A percentile compares a stretch with the other conserved stretches of the same genome.
Evolutionary conservation across 1,140 invertebrate species (phyloP).

Genomic region (Brachionus koreanus): DNA sequence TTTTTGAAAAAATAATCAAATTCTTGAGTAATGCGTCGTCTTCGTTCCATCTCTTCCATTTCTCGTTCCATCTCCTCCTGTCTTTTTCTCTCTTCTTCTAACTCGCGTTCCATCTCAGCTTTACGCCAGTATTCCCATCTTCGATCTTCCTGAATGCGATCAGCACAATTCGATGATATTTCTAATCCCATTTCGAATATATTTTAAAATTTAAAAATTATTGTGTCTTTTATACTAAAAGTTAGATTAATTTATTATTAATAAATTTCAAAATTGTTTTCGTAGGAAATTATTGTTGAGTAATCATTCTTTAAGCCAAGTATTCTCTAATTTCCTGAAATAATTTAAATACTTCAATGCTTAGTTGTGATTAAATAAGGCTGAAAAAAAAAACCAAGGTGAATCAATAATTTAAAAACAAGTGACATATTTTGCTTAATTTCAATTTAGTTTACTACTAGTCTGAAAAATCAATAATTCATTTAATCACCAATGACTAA

Average conservation of each 20-base stretch:
- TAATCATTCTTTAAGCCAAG: neutral
- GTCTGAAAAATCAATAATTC: neutral
- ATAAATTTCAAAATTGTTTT: neutral
- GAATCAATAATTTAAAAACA: neutral
- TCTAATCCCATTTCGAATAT: slow-evolving; percentile 10
- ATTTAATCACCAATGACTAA: neutral
- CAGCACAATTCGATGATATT: neutral
- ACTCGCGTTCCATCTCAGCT: slow-evolving; percentile 11
- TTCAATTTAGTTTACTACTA: neutral
- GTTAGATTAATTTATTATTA: neutral
- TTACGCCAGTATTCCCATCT: slow-evolving; percentile 36
- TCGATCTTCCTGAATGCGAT: slow-evolving; percentile 21
- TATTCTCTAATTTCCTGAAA: neutral
- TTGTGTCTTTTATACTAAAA: neutral
- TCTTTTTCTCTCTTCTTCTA: neutral
- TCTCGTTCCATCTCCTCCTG: slow-evolving; percentile 2
- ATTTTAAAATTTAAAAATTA: neutral
- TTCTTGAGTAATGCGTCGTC: neutral
- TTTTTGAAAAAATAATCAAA: neutral
- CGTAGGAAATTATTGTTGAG: neutral
- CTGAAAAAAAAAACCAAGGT: neutral
- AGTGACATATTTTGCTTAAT: neutral
- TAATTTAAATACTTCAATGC: neutral
- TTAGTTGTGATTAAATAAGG: neutral
- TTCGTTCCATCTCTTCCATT: slow-evolving; percentile 13